Percentiles rank a stretch among this genome's conserved stretches.
phyloP scores from a whole-genome alignment of 2,888 invertebrate genomes.

The Spodoptera picta region DNA sequence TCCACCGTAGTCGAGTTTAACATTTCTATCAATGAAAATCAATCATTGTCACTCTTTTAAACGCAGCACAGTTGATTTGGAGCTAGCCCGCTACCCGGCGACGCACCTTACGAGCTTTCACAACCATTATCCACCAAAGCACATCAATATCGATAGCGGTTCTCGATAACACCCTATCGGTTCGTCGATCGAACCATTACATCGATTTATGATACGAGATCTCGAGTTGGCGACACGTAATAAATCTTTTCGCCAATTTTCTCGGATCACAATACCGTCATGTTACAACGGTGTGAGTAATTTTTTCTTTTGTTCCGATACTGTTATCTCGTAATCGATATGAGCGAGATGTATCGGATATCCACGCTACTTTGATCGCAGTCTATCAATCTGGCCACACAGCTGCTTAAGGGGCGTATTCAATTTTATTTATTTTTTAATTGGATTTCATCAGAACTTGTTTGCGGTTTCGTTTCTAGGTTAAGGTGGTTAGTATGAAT shows the following conservation, averaged over 20 bases:
- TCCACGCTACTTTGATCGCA: slow-evolving; percentile 52
- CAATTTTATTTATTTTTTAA: slow-evolving; percentile 43
- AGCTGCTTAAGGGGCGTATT: slow-evolving; percentile 44
- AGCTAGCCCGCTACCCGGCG: slow-evolving; percentile 50
- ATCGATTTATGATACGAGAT: slow-evolving; percentile 79
- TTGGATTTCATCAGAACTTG: slow-evolving; percentile 42
- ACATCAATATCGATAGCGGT: slow-evolving; percentile 69
- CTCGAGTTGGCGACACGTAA: slow-evolving; percentile 70
- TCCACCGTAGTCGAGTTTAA: slow-evolving; percentile 46
- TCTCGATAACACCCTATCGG: slow-evolving; percentile 72
- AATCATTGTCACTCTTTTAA: slow-evolving; percentile 70
- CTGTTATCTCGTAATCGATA: slow-evolving; percentile 67
- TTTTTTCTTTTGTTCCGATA: slow-evolving; percentile 58
- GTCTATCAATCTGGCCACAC: slow-evolving; percentile 46
- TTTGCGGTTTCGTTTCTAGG: slow-evolving; percentile 38
- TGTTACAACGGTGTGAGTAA: slow-evolving; percentile 61
- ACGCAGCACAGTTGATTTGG: slow-evolving; percentile 60
- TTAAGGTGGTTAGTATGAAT: slow-evolving; percentile 39
- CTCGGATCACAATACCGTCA: slow-evolving; percentile 63
- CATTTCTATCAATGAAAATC: slow-evolving; percentile 64
- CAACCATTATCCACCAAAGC: slow-evolving; percentile 69
- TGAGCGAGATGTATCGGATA: slow-evolving; percentile 59
- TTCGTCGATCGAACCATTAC: slow-evolving; percentile 73
- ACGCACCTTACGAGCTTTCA: slow-evolving; percentile 71
- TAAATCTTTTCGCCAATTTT: slow-evolving; percentile 75